phyloP scores from a whole-genome alignment of 92 coral and sea anemone genomes.

The Plumapathes pennacea region DNA sequence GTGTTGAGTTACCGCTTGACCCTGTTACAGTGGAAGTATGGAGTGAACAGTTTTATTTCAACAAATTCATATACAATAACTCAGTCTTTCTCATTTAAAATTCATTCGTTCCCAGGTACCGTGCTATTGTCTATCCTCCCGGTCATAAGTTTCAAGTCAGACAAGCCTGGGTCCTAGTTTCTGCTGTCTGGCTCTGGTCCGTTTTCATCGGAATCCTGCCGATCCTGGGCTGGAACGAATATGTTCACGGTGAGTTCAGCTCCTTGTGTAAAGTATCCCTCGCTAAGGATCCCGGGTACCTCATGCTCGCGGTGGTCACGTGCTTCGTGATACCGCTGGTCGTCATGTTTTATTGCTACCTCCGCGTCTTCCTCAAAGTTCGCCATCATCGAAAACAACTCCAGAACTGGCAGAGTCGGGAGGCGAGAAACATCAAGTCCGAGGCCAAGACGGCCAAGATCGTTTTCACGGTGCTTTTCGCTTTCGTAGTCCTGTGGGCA shows the following conservation, averaged over 20 bases:
- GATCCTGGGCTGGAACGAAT: constrained; percentile 84
- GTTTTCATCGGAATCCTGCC: constrained; percentile 70
- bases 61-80: too few species aligned
- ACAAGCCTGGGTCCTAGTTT: constrained; percentile 74
- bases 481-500: constrained; percentile 78
- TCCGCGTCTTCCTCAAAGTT: constrained; percentile 78
- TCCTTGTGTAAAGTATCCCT: constrained; percentile 84
- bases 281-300: constrained; percentile 65
- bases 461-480: constrained; percentile 78
- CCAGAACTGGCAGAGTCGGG: constrained; percentile 7
- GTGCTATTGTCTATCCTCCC: constrained; percentile 90
- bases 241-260: constrained; percentile 57
- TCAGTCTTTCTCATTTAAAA: neutral
- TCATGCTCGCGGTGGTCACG: constrained; percentile 63
- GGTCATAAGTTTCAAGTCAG: constrained; percentile 66
- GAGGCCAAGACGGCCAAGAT: constrained; percentile 81
- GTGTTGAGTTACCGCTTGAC: too few species aligned
- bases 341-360: constrained; percentile 83
- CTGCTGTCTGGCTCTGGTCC: constrained; percentile 79
- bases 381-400: constrained; percentile 26
- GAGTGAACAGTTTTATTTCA: too few species aligned
- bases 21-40: too few species aligned
- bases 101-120: constrained; percentile 50
- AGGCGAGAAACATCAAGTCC: constrained; percentile 24
- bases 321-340: constrained; percentile 77